Evolutionary conservation across 2,113 vertebrate species (phyloP).

Genomic region (Actenoides lindsayi): DNA sequence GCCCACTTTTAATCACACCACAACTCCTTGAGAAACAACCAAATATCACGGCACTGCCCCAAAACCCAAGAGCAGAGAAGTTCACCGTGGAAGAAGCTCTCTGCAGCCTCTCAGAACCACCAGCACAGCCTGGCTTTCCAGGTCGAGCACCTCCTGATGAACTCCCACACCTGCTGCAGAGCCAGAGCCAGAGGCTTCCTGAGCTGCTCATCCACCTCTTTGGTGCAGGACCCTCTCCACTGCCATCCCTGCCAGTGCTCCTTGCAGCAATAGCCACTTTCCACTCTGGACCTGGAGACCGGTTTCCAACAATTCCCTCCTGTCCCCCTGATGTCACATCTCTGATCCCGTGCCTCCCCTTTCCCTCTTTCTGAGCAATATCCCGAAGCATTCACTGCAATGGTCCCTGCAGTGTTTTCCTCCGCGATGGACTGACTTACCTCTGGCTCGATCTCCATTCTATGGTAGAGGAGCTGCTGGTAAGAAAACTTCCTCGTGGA

Average conservation of each 20-base stretch:
- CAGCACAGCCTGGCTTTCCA: neutral
- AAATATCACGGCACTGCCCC: neutral
- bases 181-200: neutral
- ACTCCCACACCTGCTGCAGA: neutral
- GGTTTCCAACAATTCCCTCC: neutral
- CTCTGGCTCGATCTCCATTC: neutral
- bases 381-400: neutral
- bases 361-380: neutral
- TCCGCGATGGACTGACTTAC: neutral
- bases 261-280: neutral
- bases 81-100: neutral
- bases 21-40: neutral
- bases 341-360: fast-evolving
- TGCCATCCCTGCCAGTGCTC: neutral
- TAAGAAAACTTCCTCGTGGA: slow-evolving; percentile 24
- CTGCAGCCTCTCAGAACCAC: neutral
- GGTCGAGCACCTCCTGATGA: neutral
- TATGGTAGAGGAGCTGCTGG: neutral
- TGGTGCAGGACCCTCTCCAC: fast-evolving
- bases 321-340: neutral
- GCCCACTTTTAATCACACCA: neutral
- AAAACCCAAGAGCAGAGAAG: neutral
- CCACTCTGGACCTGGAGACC: neutral
- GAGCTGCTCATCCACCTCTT: fast-evolving
- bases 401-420: neutral